Conservation (phyloP, 2,888 invertebrate species). For the Clistopyga incitator region DNA sequence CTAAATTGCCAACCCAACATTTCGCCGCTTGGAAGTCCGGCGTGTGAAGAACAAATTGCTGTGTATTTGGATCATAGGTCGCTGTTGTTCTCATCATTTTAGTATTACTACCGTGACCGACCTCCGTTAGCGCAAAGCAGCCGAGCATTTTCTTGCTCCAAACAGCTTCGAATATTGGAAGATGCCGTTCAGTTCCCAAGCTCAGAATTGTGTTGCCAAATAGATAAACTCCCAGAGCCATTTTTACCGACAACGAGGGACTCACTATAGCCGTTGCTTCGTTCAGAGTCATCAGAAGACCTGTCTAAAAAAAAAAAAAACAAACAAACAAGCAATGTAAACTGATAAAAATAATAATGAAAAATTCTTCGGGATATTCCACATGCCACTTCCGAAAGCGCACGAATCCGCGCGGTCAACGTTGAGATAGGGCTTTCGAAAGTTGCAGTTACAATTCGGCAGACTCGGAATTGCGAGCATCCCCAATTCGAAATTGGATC, state of each 20-base stretch:
- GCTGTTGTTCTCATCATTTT: conserved; percentile 94
- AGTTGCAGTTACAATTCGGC: no score
- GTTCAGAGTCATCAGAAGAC: conserved; percentile 90
- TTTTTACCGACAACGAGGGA: conserved; percentile 91
- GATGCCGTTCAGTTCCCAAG: conserved; percentile 91
- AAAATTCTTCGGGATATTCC: no score
- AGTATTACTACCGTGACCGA: conserved; percentile 96
- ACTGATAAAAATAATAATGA: no score
- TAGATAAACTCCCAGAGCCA: conserved; percentile 90
- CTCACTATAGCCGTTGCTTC: conserved; percentile 90
- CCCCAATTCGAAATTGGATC: no score
- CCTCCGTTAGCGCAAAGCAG: conserved; percentile 95
- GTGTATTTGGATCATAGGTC: conserved; percentile 90
- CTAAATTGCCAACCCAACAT: conserved; percentile 94
- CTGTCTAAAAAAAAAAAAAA: conserved; percentile 85
- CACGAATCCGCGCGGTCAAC: no score
- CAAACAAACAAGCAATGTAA: no score
- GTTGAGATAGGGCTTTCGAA: no score
- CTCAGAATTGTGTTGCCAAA: conserved; percentile 91
- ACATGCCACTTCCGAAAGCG: no score
- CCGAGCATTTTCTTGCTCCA: conserved; percentile 89
- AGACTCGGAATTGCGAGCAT: no score
- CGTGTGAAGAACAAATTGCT: conserved; percentile 90
- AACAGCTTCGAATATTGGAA: conserved; percentile 89
- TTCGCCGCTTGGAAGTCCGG: conserved; percentile 92